A percentile compares a stretch with the other conserved stretches of the same genome.
Evolutionary conservation across 1,140 invertebrate genomes (phyloP).

Genomic region (Caenorhabditis tropicalis): DNA sequence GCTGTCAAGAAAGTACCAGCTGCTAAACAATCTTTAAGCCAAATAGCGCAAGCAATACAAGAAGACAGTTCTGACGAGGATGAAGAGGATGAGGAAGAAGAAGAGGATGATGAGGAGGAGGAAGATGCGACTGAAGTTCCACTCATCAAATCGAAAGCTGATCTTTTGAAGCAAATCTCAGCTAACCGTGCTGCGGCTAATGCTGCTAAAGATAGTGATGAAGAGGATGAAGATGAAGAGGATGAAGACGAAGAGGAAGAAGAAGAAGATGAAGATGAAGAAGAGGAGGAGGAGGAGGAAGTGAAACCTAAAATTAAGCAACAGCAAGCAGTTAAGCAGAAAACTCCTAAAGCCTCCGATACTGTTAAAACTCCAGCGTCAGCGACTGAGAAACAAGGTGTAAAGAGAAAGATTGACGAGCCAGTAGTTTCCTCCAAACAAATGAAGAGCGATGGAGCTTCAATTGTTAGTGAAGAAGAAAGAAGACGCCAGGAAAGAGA

Average conservation of each 20-base stretch:
- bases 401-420: slow-evolving; percentile 47
- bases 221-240: slow-evolving; percentile 38
- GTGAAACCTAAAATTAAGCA: background rate
- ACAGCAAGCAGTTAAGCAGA: background rate
- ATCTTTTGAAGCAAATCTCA: slow-evolving; percentile 1
- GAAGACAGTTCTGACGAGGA: background rate
- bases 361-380: background rate
- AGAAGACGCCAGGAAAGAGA: slow-evolving; percentile 49
- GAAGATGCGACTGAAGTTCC: background rate
- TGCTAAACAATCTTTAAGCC: background rate
- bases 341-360: background rate
- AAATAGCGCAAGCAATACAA: slow-evolving; percentile 12
- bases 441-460: background rate
- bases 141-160: slow-evolving; percentile 11
- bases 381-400: background rate
- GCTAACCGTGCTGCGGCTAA: slow-evolving; percentile 6
- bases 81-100: slow-evolving; percentile 35
- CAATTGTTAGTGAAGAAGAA: slow-evolving; percentile 52
- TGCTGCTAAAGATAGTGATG: background rate
- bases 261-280: slow-evolving; percentile 6
- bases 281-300: slow-evolving; percentile 41
- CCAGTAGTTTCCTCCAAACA: slow-evolving; percentile 2
- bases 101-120: slow-evolving; percentile 44
- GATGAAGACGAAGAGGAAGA: slow-evolving; percentile 51
- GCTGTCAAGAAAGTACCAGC: background rate